Base-by-base conservation (phyloP, 64 coral and sea anemone species). In the Montipora foliosa region DNA sequence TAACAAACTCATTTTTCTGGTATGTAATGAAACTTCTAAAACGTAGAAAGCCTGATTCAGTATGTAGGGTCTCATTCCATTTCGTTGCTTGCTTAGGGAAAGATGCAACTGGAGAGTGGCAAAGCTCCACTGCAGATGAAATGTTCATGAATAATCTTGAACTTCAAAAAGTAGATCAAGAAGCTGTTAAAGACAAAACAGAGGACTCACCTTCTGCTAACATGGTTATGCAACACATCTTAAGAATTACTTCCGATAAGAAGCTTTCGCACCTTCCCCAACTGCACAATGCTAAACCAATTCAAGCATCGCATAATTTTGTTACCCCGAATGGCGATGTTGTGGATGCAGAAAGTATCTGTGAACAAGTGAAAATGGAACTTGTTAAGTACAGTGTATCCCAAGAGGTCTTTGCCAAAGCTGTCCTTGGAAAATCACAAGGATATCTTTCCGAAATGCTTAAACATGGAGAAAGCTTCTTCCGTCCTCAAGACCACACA, bases 401-500 rank as follows among this genome's bases (percentile, higher is more conserved):
- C 12, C 96, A 98, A 58, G 96, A 98, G 49, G 93, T 98, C 14
- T 98, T 98, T 94, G 96, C 96, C 6, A 98, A 98, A 67, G 92
- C 90, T 66, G 96, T 95, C 12, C 79, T 98, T 79, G 96, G 96
- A 8, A 98, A 98, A 93, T 95, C 96, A 2, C 96, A 98, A 47
- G 96, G 96, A 70, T 98, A 98, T 85, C 88, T 98, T 61, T 98
- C 96, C 5, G 96, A 98, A 86, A 98, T 98, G 89, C 80, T 98
- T 20, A 95, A 94, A 89, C 96, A 98, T 50, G 96, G 96, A 1
- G 96, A 98, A 61, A 98, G 88, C 16, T 93, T 94, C 44, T 98
- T 95, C 64, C 91, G 87, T 22, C 88, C 93, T 14, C 93, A 89
- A 14, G 96, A 98, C 85, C 87, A 98, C 83, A 81, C 93, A 6